Evolutionary conservation across 1,140 invertebrate genomes (phyloP).

Genomic region (Pseudomyrmex flavicornis): DNA sequence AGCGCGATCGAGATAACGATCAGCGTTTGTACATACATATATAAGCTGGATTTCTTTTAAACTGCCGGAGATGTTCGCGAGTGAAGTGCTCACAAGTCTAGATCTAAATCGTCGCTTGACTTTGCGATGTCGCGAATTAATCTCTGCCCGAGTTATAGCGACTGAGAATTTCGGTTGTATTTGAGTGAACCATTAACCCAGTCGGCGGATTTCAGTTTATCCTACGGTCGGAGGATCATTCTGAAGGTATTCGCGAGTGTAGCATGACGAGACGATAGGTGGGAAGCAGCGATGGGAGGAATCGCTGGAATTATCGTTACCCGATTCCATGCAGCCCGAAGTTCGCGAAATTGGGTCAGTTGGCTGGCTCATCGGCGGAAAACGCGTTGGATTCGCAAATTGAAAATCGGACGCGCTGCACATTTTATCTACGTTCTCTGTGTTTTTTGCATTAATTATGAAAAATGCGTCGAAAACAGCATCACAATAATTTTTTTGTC

Average conservation of each 20-base stretch:
- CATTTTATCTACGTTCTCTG: slow-evolving; percentile 5
- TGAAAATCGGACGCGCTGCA: slow-evolving; percentile 31
- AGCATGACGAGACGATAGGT: slow-evolving; percentile 46
- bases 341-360: slow-evolving; percentile 68
- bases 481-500: neutral
- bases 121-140: slow-evolving; percentile 30
- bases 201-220: slow-evolving; percentile 34
- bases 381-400: slow-evolving; percentile 45
- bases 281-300: slow-evolving; percentile 49
- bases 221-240: slow-evolving; percentile 33
- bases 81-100: neutral
- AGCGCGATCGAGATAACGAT: too few species aligned
- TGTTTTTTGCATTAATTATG: neutral
- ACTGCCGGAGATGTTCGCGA: neutral
- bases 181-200: slow-evolving; percentile 34
- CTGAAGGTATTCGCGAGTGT: slow-evolving; percentile 36
- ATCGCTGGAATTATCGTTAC: slow-evolving; percentile 60
- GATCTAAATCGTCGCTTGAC: neutral
- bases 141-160: slow-evolving; percentile 1
- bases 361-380: slow-evolving; percentile 19
- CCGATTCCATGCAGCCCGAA: slow-evolving; percentile 47
- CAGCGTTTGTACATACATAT: too few species aligned
- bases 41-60: neutral
- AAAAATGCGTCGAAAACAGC: neutral
- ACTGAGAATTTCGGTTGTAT: slow-evolving; percentile 21